phyloP scores from a whole-genome alignment of 2,888 invertebrate species.

The Pseudococcus jackbeardsleyi region DNA sequence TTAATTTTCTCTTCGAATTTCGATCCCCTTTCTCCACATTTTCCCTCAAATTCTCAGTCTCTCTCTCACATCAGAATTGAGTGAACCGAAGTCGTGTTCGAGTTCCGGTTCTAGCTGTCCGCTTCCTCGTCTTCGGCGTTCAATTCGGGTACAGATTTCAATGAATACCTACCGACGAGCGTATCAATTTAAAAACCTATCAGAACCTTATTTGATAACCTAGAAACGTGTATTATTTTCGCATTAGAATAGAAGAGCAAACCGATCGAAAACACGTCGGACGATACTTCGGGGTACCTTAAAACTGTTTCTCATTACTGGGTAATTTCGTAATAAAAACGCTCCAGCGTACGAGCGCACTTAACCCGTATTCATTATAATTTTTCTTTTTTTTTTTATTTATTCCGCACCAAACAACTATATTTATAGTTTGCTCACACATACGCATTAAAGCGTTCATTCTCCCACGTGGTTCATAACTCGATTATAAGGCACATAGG shows the following conservation, averaged over 20 bases:
- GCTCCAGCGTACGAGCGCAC: background rate
- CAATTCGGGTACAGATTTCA: background rate
- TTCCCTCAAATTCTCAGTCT: too few species aligned
- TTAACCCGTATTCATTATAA: conserved; percentile 21
- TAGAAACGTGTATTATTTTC: conserved; percentile 26
- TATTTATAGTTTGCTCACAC: conserved; percentile 17
- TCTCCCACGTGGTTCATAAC: conserved; percentile 40
- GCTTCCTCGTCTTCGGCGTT: background rate
- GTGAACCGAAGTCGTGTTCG: background rate
- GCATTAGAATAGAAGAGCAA: background rate
- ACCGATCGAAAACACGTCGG: background rate
- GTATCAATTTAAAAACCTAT: background rate
- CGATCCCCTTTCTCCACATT: too few species aligned
- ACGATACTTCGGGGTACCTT: background rate
- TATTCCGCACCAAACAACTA: conserved; percentile 23
- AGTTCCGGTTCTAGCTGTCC: background rate
- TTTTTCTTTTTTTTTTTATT: background rate
- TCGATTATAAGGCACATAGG: conserved; percentile 3
- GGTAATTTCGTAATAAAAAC: conserved; percentile 32
- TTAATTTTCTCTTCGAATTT: too few species aligned
- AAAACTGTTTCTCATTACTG: conserved; percentile 27
- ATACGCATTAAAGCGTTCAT: conserved; percentile 17
- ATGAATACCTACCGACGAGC: background rate
- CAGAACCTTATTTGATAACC: background rate
- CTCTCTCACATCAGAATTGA: background rate